phyloP scores from a whole-genome alignment of 1,140 invertebrate genomes.

The Drosophila arawakana region DNA sequence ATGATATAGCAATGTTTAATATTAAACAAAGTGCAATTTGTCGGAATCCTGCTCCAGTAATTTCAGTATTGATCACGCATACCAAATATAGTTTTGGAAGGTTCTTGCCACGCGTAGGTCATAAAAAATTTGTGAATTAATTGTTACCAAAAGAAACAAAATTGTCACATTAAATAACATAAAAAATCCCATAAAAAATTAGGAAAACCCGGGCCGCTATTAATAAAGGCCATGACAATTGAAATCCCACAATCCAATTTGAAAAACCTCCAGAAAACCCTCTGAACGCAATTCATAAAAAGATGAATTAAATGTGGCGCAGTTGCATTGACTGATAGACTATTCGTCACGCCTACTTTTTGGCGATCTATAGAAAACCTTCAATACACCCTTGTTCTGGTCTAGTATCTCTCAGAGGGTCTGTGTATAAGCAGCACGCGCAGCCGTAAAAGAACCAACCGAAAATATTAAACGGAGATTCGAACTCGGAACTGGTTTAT shows the following conservation, averaged over 20 bases:
- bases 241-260: conserved; percentile 64
- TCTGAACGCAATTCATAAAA: conserved; percentile 54
- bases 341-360: conserved; percentile 79
- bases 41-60: no score
- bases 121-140: conserved; percentile 38
- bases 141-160: conserved; percentile 27
- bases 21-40: no score
- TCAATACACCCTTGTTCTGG: conserved; percentile 15
- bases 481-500: conserved; percentile 69
- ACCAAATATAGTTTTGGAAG: neutral
- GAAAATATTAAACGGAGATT: conserved; percentile 14
- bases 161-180: conserved; percentile 42
- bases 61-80: no score
- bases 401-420: neutral
- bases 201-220: conserved; percentile 58
- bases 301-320: conserved; percentile 41
- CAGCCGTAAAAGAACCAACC: conserved; percentile 37
- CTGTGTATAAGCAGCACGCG: conserved; percentile 58
- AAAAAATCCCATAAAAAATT: conserved; percentile 65
- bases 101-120: conserved; percentile 45
- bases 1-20: no score
- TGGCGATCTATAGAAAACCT: conserved; percentile 16
- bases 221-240: conserved; percentile 57
- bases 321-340: conserved; percentile 76
- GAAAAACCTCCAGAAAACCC: conserved; percentile 30